Evolutionary conservation across 2,113 vertebrate species (phyloP).

Genomic region (Nothocercus julius): DNA sequence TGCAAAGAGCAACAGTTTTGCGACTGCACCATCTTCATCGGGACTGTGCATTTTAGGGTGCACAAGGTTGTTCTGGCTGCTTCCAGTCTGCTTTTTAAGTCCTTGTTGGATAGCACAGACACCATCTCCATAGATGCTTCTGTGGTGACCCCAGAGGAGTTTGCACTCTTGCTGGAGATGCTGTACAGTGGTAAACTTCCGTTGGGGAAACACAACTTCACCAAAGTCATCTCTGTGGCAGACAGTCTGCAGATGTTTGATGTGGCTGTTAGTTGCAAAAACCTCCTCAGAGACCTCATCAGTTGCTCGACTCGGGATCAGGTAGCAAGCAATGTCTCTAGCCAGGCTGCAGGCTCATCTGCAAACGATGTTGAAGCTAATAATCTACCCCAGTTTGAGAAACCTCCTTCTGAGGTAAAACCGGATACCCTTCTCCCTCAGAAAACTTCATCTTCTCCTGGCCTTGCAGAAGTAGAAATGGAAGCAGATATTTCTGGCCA

Average conservation of each 20-base stretch:
- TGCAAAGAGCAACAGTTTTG: constrained; percentile 88
- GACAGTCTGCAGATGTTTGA: constrained; percentile 94
- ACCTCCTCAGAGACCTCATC: constrained; percentile 83
- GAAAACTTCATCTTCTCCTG: background rate
- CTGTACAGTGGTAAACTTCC: constrained; percentile 87
- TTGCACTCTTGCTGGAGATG: constrained; percentile 86
- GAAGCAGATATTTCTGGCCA: background rate
- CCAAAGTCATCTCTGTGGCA: constrained; percentile 82
- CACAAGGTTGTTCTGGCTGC: constrained; percentile 90
- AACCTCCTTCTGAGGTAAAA: background rate
- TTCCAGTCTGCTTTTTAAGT: constrained; percentile 89
- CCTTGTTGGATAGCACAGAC: constrained; percentile 83
- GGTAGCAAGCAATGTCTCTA: constrained; percentile 19
- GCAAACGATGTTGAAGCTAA: background rate
- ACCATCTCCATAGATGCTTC: constrained; percentile 85
- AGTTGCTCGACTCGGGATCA: constrained; percentile 59
- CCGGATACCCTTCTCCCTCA: background rate
- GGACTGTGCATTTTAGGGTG: constrained; percentile 80
- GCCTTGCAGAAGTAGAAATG: background rate
- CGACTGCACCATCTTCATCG: constrained; percentile 86
- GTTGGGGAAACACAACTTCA: constrained; percentile 87
- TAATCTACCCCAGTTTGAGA: constrained; percentile 6
- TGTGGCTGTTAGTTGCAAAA: constrained; percentile 88
- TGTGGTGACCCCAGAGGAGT: constrained; percentile 86
- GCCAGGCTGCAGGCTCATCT: background rate